phyloP scores from a whole-genome alignment of 2,113 vertebrate species.

The Craseonycteris thonglongyai region DNA sequence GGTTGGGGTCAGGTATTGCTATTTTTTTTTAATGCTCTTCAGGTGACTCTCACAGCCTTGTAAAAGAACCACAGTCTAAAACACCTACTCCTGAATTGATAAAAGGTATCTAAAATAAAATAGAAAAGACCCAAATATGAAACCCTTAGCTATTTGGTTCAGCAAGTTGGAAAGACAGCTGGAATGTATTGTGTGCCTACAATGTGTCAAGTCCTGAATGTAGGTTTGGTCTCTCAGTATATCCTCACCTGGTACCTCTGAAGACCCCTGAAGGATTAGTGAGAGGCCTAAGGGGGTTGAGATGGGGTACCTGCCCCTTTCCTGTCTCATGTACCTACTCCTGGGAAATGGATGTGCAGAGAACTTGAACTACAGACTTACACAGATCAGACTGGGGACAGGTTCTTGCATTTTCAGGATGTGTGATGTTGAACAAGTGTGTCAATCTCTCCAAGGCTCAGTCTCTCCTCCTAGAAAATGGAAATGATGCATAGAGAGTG shows the following conservation, averaged over 20 bases:
- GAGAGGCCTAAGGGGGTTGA: fast-evolving
- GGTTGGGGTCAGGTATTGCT: neutral
- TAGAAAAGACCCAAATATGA: neutral
- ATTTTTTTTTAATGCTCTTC: neutral
- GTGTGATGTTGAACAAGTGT: neutral
- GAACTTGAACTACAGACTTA: neutral
- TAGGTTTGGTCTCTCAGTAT: neutral
- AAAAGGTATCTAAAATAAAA: neutral
- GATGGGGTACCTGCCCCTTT: neutral
- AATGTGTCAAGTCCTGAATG: neutral
- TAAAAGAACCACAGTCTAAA: neutral
- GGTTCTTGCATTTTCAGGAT: neutral
- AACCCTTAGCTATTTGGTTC: neutral
- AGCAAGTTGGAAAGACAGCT: neutral
- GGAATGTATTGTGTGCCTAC: neutral
- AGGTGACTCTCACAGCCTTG: neutral
- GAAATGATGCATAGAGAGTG: neutral
- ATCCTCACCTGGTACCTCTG: neutral
- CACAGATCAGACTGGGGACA: too few relatives aligned
- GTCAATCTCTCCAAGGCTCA: neutral
- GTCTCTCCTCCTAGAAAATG: neutral
- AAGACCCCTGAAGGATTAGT: neutral
- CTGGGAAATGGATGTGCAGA: neutral
- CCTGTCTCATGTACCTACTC: neutral
- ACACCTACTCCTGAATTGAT: neutral